Percentiles rank a stretch among this genome's conserved stretches.
phyloP scores from a whole-genome alignment of 2,797 vertebrate species.

The Dallia pectoralis region DNA sequence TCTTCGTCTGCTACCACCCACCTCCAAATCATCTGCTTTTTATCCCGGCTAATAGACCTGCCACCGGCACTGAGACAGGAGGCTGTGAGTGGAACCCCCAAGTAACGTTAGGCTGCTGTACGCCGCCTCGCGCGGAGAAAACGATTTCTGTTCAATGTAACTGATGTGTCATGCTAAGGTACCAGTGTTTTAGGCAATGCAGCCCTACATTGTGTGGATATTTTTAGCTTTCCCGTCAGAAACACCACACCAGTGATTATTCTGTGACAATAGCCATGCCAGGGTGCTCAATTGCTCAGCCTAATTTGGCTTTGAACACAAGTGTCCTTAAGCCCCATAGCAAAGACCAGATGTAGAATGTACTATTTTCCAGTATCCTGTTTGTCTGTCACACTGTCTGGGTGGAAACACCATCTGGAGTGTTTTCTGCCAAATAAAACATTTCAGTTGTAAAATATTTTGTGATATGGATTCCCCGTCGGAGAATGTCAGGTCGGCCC shows the following conservation, averaged over 20 bases:
- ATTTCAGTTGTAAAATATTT: too few relatives aligned
- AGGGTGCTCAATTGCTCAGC: not conserved
- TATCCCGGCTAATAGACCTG: constrained; percentile 24
- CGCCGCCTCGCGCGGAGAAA: not conserved
- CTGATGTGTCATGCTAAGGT: not conserved
- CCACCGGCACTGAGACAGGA: constrained; percentile 8
- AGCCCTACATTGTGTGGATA: not conserved
- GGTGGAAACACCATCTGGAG: not conserved
- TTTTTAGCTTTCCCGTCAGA: not conserved
- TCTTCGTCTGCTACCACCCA: constrained; percentile 2
- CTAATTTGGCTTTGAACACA: not conserved
- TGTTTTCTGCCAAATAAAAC: too few relatives aligned
- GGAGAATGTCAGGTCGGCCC: too few relatives aligned
- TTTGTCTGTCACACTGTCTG: not conserved
- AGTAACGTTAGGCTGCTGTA: not conserved
- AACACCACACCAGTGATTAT: not conserved
- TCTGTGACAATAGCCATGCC: not conserved
- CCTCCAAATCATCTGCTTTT: constrained; percentile 24
- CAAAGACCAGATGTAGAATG: not conserved
- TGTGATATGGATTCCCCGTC: too few relatives aligned
- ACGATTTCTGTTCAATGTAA: not conserved
- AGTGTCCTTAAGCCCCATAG: constrained; percentile 26
- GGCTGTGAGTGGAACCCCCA: not conserved
- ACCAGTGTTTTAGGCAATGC: not conserved
- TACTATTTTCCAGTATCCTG: not conserved